Base-by-base conservation (phyloP, 2,113 vertebrate genomes). In the Himantopus leucocephalus region DNA sequence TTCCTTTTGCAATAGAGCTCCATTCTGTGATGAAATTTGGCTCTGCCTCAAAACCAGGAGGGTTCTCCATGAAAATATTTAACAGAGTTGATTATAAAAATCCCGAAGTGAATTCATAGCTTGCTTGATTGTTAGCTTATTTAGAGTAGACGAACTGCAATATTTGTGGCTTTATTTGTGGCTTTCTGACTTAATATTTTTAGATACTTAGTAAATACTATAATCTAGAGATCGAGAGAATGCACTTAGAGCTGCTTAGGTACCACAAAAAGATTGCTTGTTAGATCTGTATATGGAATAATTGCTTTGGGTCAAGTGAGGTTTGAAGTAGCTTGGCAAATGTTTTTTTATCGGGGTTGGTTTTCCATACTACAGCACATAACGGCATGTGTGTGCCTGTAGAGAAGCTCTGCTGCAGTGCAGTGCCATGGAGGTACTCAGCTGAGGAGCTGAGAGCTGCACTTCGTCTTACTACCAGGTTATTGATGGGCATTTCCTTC, bases 301-400 rank as follows among this genome's bases (percentile, higher is more conserved):
- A 72, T 32, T 85, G 41, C 71, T 85, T 76, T 82, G 50, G 50
- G 30, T 95, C 67, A 68, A 60, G 48, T 82, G 77, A 93, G 29
- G 11, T 74, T 84, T 95, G 66, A 90, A 92, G 74, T 67, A 79
- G n/a, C 48, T 72, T 68, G 63, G 62, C 21, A 62, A 32, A 9
- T 39, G 29, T 9, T 63, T 81, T 81, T 48, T 21, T 56, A 13
- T 5, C 23, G 23, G 30, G 41, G 17, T 55, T 87, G 37, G 6
- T 34, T 72, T 92, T 92, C 58, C 7, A 1, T 76, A 4, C 17
- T n/a, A 8, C 27, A 37, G 48, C 37, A 14, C 29, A 1, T 50
- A n/a, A 37, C 1, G 1, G 10, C 0, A 0, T 14, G 19, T n/a
- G 14, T 63, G 19, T 76, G 53, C 43, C 27, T 68, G 50, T 64